Conservation (phyloP, 2,888 invertebrate species). For the Cacoxenus indagator region DNA sequence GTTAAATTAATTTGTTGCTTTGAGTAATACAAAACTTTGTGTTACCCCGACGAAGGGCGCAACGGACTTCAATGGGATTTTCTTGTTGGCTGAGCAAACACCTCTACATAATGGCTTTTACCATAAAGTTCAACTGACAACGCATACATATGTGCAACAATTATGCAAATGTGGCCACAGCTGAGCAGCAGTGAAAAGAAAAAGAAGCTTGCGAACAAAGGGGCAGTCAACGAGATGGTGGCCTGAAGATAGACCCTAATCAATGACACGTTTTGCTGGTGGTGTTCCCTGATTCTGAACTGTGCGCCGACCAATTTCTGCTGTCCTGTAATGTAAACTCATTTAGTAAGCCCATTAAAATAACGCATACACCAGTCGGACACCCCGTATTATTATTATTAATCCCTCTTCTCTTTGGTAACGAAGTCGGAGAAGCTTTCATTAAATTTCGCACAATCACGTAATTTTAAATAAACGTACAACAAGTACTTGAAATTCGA, state of each 20-base stretch:
- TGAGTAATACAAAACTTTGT: not conserved
- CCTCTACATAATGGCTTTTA: too few relatives aligned
- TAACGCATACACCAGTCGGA: not conserved
- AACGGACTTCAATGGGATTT: too few relatives aligned
- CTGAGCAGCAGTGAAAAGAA: not conserved
- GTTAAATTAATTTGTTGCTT: not conserved
- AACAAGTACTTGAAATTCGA: not conserved
- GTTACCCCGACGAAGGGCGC: too few relatives aligned
- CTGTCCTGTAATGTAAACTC: not conserved
- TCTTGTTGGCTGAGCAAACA: not conserved
- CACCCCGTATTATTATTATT: not conserved
- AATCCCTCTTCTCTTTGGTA: not conserved
- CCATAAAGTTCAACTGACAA: too few relatives aligned
- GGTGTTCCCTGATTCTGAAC: too few relatives aligned
- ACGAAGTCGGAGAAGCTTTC: not conserved
- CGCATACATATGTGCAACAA: too few relatives aligned
- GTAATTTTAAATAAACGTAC: not conserved
- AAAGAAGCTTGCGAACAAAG: not conserved
- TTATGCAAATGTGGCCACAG: constrained; percentile 5
- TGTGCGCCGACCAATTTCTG: too few relatives aligned
- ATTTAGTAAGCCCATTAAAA: too few relatives aligned
- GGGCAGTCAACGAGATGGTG: not conserved
- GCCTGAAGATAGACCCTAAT: not conserved
- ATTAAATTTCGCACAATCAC: constrained; percentile 5
- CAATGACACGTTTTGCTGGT: not conserved